Conservation (phyloP, 2,888 invertebrate genomes). For the Smittia aterrima region DNA sequence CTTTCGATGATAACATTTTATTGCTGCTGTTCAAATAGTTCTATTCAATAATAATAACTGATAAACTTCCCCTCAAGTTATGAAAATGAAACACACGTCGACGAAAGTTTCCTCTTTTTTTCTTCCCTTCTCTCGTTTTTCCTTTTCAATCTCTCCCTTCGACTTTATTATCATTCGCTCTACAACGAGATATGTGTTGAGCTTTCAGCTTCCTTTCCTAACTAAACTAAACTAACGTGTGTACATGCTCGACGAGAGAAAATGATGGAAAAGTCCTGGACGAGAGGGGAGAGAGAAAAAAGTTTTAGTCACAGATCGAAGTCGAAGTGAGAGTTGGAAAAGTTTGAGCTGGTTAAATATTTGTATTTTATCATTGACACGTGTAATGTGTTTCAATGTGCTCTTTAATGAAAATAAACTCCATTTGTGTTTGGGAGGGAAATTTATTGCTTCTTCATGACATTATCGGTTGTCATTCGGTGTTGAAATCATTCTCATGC, state of each 20-base stretch:
- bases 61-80: conserved; percentile 27
- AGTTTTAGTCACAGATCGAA: neutral
- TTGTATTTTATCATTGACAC: conserved; percentile 40
- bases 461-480: conserved; percentile 38
- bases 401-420: conserved; percentile 37
- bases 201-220: too few relatives aligned
- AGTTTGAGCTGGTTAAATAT: conserved; percentile 35
- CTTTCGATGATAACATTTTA: conserved; percentile 39
- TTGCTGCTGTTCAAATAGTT: conserved; percentile 37
- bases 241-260: neutral
- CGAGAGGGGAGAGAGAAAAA: neutral
- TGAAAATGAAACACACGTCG: conserved; percentile 31
- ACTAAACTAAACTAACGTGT: neutral
- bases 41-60: conserved; percentile 35
- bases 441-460: conserved; percentile 39
- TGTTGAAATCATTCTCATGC: conserved; percentile 30
- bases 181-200: neutral
- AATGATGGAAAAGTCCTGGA: neutral
- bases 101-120: conserved; percentile 16
- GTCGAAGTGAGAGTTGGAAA: neutral
- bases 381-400: conserved; percentile 32
- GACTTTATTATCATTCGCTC: neutral
- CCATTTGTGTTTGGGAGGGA: neutral
- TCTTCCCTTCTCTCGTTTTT: neutral
- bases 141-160: neutral